These are phyloP conservation scores for Colletes collaris DNA, from an alignment of 2,888 invertebrate genomes.

Conservation along the genomic window DNA sequence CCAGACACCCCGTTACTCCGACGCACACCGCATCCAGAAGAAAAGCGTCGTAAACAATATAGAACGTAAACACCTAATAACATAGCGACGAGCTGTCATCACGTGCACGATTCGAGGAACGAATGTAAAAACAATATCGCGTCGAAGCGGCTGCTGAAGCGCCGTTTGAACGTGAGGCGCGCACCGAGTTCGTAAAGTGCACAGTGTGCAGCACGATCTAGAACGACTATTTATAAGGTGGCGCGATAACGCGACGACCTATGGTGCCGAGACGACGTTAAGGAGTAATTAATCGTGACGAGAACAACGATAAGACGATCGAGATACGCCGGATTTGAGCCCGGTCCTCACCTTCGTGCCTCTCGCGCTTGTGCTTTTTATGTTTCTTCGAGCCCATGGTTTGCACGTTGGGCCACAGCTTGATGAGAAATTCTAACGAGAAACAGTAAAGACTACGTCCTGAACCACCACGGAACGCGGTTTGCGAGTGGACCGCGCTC, in stretches of 20 bases:
- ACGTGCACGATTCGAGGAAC: constrained; percentile 13
- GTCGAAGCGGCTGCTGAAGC: constrained; percentile 10
- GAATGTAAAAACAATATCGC: constrained; percentile 31
- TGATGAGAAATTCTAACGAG: constrained; percentile 48
- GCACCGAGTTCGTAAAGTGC: neutral
- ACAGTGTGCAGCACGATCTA: constrained; percentile 9
- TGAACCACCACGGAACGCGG: constrained; percentile 47
- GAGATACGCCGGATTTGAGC: constrained; percentile 45
- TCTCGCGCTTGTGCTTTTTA: constrained; percentile 82
- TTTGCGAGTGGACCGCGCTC: constrained; percentile 55
- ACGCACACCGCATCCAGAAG: neutral
- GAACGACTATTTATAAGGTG: constrained; percentile 12
- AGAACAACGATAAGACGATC: constrained; percentile 38
- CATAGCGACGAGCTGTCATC: constrained; percentile 29
- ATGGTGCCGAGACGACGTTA: constrained; percentile 22
- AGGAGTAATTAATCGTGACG: constrained; percentile 30
- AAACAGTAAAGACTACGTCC: constrained; percentile 48
- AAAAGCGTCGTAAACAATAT: constrained; percentile 2
- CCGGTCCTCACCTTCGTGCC: constrained; percentile 79
- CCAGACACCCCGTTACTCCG: neutral
- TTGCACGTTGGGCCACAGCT: constrained; percentile 72
- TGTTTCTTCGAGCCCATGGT: constrained; percentile 81
- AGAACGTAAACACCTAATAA: constrained; percentile 24
- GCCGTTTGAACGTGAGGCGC: constrained; percentile 37
- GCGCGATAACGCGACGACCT: constrained; percentile 25